Evolutionary conservation across 2,888 invertebrate genomes (phyloP).

Genomic region (Lissonota sp.): DNA sequence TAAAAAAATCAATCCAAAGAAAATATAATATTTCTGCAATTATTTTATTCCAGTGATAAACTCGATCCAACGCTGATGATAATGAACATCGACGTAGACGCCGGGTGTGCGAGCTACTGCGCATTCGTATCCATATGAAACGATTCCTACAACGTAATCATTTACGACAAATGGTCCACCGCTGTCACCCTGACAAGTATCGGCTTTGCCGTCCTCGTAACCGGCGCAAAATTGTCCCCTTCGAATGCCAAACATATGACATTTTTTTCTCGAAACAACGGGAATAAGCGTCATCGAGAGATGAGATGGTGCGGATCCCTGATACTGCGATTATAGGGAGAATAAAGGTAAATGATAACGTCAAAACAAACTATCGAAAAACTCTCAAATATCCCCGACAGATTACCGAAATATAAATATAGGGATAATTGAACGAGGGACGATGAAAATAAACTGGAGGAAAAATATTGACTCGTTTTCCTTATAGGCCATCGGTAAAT

Average conservation of each 20-base stretch:
- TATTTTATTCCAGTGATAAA: constrained; percentile 30
- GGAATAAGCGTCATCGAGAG: constrained; percentile 47
- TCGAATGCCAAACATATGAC: constrained; percentile 1
- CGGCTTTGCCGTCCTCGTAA: constrained; percentile 35
- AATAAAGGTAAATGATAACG: too few species aligned
- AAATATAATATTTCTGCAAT: constrained; percentile 63
- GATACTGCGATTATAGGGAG: constrained; percentile 6
- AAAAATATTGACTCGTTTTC: neutral
- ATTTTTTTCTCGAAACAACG: constrained; percentile 24
- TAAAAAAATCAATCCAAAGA: constrained; percentile 69
- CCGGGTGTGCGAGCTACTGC: constrained; percentile 48
- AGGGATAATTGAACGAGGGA: neutral
- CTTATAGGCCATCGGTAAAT: neutral
- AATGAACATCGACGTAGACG: constrained; percentile 55
- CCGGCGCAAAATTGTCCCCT: constrained; percentile 63
- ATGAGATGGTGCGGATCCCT: neutral
- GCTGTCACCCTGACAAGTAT: constrained; percentile 65
- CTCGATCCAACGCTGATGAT: constrained; percentile 57
- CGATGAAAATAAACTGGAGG: neutral
- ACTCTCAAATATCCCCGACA: neutral
- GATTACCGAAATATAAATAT: neutral
- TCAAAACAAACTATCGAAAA: constrained; percentile 2
- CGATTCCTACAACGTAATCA: constrained; percentile 52
- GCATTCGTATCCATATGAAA: constrained; percentile 61
- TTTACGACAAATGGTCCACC: constrained; percentile 64